A percentile compares a stretch with the other conserved stretches of the same genome.
phyloP scores from a whole-genome alignment of 2,113 vertebrate genomes.

The Psittacula cyanocephala region DNA sequence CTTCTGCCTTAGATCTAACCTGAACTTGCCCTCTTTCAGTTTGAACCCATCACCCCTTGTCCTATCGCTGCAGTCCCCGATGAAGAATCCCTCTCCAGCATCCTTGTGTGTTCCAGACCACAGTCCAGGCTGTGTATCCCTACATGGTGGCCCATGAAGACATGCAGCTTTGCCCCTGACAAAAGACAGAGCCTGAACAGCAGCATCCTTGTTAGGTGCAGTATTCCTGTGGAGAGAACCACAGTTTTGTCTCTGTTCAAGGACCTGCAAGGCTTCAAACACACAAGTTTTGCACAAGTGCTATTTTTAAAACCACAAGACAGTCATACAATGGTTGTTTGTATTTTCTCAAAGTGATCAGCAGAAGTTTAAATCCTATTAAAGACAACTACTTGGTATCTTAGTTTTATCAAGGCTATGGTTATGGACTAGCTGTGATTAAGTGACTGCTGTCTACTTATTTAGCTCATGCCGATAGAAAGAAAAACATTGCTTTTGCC shows the following conservation, averaged over 20 bases:
- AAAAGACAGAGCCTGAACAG: background rate
- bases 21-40: background rate
- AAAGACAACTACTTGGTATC: background rate
- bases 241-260: background rate
- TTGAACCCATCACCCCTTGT: background rate
- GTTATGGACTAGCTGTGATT: background rate
- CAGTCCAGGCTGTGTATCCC: background rate
- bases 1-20: too few relatives aligned
- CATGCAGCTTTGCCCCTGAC: accelerated
- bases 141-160: background rate
- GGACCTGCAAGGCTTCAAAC: accelerated
- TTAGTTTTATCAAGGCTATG: background rate
- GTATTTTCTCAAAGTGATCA: background rate
- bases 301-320: background rate
- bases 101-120: background rate
- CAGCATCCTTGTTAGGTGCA: background rate
- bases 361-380: background rate
- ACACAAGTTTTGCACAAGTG: background rate
- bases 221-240: background rate
- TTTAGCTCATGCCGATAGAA: background rate
- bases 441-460: background rate
- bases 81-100: background rate
- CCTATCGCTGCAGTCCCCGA: background rate
- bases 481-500: background rate
- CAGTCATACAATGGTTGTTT: background rate